A percentile compares a stretch with the other conserved stretches of the same genome.
Conservation (phyloP, 35 echinoderm and acorn worm genomes). For the Anneissia japonica region DNA sequence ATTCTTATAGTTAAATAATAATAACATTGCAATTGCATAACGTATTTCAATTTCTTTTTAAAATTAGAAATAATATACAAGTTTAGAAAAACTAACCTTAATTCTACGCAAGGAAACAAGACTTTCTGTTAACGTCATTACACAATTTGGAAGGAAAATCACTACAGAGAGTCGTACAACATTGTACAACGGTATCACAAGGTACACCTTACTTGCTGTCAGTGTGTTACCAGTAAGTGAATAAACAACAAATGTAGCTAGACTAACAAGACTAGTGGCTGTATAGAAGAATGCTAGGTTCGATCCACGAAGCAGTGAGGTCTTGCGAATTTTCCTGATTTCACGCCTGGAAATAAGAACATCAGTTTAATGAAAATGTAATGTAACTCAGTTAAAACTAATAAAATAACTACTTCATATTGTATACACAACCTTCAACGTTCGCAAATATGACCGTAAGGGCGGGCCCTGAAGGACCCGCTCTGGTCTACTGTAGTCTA, state of each 20-base stretch:
- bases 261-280: not conserved
- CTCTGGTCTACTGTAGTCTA: too few species aligned
- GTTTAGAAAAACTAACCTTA: constrained; percentile 26
- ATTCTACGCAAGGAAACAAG: constrained; percentile 48
- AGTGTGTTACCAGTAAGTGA: not conserved
- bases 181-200: not conserved
- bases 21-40: not conserved
- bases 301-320: not conserved
- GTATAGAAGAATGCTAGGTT: not conserved
- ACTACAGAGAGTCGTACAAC: constrained; percentile 26
- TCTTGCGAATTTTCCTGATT: not conserved
- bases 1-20: too few species aligned
- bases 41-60: not conserved
- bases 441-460: too few species aligned
- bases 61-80: not conserved
- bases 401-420: too few species aligned
- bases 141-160: constrained; percentile 38
- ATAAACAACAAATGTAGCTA: not conserved
- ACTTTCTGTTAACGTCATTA: constrained; percentile 49
- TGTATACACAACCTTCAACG: too few species aligned
- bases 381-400: too few species aligned
- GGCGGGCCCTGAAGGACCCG: too few species aligned
- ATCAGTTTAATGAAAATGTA: too few species aligned
- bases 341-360: not conserved
- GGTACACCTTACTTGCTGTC: not conserved